phyloP scores from a whole-genome alignment of 2,113 vertebrate genomes.

The Nothobranchius kuhntae region DNA sequence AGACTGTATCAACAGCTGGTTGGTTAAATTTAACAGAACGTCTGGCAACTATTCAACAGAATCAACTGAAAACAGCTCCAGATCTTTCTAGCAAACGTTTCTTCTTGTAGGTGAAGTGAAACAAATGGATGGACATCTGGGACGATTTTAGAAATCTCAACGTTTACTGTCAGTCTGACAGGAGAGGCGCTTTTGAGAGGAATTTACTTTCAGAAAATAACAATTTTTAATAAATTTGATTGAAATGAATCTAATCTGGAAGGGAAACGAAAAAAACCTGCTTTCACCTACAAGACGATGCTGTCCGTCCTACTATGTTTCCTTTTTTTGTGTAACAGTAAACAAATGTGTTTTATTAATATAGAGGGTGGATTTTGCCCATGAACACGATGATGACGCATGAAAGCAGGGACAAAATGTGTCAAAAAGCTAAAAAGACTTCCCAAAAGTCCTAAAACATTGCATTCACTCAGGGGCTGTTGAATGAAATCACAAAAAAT shows the following conservation, averaged over 20 bases:
- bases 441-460: constrained; percentile 37
- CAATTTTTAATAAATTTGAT: no score
- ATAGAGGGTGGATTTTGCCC: constrained; percentile 29
- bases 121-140: background rate
- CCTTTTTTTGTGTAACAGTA: constrained; percentile 1
- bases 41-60: background rate
- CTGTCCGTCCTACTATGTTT: background rate
- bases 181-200: no score
- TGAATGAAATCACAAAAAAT: constrained; percentile 36
- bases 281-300: background rate
- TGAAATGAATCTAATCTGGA: background rate
- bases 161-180: no score
- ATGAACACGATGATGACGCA: constrained; percentile 43
- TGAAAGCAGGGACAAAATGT: background rate
- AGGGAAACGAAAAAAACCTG: background rate
- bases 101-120: background rate
- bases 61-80: background rate
- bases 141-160: no score
- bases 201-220: no score
- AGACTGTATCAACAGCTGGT: background rate
- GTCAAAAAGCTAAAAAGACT: constrained; percentile 41
- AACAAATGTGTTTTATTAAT: constrained; percentile 7
- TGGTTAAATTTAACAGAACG: background rate
- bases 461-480: constrained; percentile 46
- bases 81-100: background rate